A percentile compares a stretch with the other conserved stretches of the same genome.
These are phyloP conservation scores for Semotilus atromaculatus DNA, from an alignment of 2,797 vertebrate genomes.

Conservation along the genomic window DNA sequence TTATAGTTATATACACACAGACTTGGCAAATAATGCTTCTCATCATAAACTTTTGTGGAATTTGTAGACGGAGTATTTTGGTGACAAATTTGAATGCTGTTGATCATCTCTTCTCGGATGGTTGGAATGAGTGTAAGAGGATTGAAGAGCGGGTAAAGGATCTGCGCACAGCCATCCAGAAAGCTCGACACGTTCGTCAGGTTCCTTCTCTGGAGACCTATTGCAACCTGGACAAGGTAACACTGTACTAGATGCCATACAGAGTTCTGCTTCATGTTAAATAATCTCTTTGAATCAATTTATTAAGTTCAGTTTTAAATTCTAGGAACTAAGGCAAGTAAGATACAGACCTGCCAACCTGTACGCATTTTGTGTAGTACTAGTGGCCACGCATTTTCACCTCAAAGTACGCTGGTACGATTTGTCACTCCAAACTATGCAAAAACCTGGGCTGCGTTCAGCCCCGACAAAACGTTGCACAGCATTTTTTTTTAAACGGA, in stretches of 20 bases:
- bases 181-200: conserved; percentile 69
- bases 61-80: conserved; percentile 66
- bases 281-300: not conserved
- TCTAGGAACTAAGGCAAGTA: too few relatives aligned
- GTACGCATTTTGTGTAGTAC: too few relatives aligned
- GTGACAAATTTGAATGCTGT: conserved; percentile 61
- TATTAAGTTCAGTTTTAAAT: not conserved
- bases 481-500: too few relatives aligned
- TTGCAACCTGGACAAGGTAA: conserved; percentile 70
- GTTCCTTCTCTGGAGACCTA: conserved; percentile 70
- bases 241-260: not conserved
- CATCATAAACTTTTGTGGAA: not conserved
- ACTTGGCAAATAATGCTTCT: not conserved
- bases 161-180: conserved; percentile 69
- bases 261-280: not conserved
- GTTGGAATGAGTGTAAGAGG: conserved; percentile 35
- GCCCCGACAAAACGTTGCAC: too few relatives aligned
- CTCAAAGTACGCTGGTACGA: too few relatives aligned
- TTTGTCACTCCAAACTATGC: too few relatives aligned
- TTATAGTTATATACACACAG: not conserved
- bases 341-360: too few relatives aligned
- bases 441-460: too few relatives aligned
- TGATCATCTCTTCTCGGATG: conserved; percentile 60
- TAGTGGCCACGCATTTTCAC: too few relatives aligned
- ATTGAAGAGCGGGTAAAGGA: conserved; percentile 65